Conservation (phyloP, 30 jellyfish, hydroid and myxozoan genomes). For the Morbakka virulenta region DNA sequence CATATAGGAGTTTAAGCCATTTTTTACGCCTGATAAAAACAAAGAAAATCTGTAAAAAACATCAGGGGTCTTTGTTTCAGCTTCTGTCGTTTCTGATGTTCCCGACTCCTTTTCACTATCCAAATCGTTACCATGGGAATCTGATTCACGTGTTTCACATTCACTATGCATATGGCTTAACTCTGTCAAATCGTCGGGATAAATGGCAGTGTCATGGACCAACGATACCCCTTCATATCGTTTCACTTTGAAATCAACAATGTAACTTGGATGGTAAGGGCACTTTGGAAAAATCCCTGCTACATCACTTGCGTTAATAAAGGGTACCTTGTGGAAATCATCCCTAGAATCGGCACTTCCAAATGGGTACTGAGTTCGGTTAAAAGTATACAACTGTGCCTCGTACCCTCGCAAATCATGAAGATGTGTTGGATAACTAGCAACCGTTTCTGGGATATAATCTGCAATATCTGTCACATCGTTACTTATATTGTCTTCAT, state of each 20-base stretch:
- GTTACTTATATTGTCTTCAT: slow-evolving; percentile 38
- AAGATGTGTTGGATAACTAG: slow-evolving; percentile 59
- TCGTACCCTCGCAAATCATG: slow-evolving; percentile 45
- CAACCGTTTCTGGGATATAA: slow-evolving; percentile 76
- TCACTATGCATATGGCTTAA: slow-evolving; percentile 57
- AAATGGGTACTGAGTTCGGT: slow-evolving; percentile 41
- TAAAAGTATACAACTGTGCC: slow-evolving; percentile 24
- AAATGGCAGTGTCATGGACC: slow-evolving; percentile 87
- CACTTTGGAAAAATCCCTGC: slow-evolving; percentile 60
- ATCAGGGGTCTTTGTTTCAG: neutral
- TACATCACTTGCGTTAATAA: slow-evolving; percentile 24
- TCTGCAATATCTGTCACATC: slow-evolving; percentile 72
- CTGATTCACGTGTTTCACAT: slow-evolving; percentile 60
- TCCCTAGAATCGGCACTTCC: slow-evolving; percentile 62
- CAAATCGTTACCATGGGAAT: slow-evolving; percentile 59
- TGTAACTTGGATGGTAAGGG: slow-evolving; percentile 73
- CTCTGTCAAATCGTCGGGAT: slow-evolving; percentile 83
- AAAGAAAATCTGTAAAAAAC: neutral
- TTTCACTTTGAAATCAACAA: slow-evolving; percentile 72
- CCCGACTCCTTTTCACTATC: neutral
- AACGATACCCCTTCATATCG: slow-evolving; percentile 91
- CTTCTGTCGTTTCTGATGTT: slow-evolving; percentile 1
- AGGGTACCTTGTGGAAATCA: slow-evolving; percentile 48
- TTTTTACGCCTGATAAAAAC: neutral
- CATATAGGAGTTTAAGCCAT: neutral